Percentiles rank a stretch among this genome's conserved stretches.
These are phyloP conservation scores for Polyergus mexicanus DNA, from an alignment of 1,140 invertebrate genomes.

Conservation along the genomic window DNA sequence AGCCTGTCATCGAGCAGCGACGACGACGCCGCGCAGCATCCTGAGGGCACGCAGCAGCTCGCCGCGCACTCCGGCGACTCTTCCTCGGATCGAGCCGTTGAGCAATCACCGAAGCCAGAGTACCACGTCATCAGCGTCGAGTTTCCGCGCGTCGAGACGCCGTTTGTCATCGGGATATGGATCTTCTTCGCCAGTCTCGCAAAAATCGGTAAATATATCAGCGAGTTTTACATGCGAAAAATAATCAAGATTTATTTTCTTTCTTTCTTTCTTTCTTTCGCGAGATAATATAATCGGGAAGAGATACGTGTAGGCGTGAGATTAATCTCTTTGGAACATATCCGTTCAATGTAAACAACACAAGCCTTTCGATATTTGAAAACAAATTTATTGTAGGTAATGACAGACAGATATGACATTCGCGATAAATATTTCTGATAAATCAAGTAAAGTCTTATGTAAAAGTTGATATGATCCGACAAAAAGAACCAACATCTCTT, in stretches of 20 bases:
- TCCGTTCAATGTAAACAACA: conserved; percentile 6
- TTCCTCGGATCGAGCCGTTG: background rate
- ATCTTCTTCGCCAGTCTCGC: conserved; percentile 97
- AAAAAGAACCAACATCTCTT: background rate
- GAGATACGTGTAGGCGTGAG: background rate
- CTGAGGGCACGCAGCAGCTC: conserved; percentile 44
- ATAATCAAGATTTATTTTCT: background rate
- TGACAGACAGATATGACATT: background rate
- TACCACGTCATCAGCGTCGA: conserved; percentile 94
- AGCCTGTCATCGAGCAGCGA: conserved; percentile 68
- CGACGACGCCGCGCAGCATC: conserved; percentile 60
- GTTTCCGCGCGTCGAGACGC: conserved; percentile 95
- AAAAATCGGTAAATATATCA: conserved; percentile 92
- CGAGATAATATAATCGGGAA: background rate
- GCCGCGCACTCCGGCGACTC: conserved; percentile 59
- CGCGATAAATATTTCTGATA: conserved; percentile 7
- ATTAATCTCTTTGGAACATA: background rate
- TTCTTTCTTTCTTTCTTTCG: background rate
- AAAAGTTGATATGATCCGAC: background rate
- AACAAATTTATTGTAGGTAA: background rate
- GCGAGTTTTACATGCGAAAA: background rate
- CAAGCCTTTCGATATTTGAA: background rate
- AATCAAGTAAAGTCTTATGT: background rate
- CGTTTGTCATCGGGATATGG: conserved; percentile 97
- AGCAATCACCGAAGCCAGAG: conserved; percentile 70